Conservation (phyloP, 2,888 invertebrate species). For the Leucophora obtusa region DNA sequence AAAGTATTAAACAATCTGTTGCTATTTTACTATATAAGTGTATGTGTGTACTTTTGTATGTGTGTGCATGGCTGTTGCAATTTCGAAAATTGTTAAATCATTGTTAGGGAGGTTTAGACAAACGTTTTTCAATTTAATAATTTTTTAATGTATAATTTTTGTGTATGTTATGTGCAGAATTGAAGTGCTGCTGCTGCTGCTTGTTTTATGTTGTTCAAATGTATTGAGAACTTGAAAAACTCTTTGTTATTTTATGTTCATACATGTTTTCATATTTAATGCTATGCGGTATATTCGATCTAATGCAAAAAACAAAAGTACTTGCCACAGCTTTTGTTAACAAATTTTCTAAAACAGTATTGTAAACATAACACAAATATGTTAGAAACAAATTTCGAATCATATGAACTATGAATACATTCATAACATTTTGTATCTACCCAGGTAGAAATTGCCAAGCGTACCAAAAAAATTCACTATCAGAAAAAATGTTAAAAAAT, state of each 20-base stretch:
- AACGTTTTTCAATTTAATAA: slow-evolving; percentile 45
- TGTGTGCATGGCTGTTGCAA: slow-evolving; percentile 6
- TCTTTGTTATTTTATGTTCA: slow-evolving; percentile 39
- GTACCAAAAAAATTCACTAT: too few species aligned
- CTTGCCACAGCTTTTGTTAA: slow-evolving; percentile 52
- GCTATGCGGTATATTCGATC: slow-evolving; percentile 42
- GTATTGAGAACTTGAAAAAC: slow-evolving; percentile 25
- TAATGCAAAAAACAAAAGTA: slow-evolving; percentile 16
- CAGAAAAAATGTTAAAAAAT: too few species aligned
- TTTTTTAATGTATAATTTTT: slow-evolving; percentile 6
- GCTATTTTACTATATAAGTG: slow-evolving; percentile 37
- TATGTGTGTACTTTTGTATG: slow-evolving; percentile 13
- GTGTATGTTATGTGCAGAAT: background rate
- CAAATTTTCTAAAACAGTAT: slow-evolving; percentile 47
- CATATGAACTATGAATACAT: background rate
- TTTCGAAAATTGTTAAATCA: slow-evolving; percentile 55
- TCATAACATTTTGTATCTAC: background rate
- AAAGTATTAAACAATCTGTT: slow-evolving; percentile 60
- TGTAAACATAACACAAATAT: slow-evolving; percentile 52
- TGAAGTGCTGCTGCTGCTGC: background rate
- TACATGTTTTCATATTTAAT: slow-evolving; percentile 56
- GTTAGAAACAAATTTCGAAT: slow-evolving; percentile 43
- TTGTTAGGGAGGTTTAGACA: slow-evolving; percentile 37
- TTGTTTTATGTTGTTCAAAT: slow-evolving; percentile 28
- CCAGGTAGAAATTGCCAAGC: background rate